phyloP scores from a whole-genome alignment of 2,113 vertebrate species.

The Macrotus californicus region DNA sequence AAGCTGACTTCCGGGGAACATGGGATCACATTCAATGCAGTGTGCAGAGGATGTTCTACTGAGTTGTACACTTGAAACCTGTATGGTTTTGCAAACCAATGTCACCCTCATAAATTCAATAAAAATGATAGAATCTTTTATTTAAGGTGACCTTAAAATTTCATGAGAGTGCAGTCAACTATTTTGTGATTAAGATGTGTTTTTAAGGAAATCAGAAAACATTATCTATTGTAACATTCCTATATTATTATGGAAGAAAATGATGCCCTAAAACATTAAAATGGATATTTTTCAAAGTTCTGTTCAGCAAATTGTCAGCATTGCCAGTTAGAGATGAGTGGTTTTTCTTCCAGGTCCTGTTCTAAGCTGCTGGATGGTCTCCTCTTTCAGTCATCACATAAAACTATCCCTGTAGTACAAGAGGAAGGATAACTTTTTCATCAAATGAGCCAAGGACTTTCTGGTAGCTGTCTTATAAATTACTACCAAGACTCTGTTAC shows the following conservation, averaged over 20 bases:
- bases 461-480: slow-evolving; percentile 35
- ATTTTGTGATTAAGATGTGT: slow-evolving; percentile 49
- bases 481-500: not conserved
- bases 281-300: slow-evolving; percentile 30
- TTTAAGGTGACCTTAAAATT: slow-evolving; percentile 22
- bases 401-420: slow-evolving; percentile 31
- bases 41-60: no score
- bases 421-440: slow-evolving; percentile 43
- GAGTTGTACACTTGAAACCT: no score
- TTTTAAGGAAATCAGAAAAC: slow-evolving; percentile 40
- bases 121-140: not conserved
- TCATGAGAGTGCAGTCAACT: not conserved
- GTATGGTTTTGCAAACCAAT: no score
- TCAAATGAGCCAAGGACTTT: not conserved
- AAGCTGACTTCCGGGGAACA: not conserved
- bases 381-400: slow-evolving; percentile 27
- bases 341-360: slow-evolving; percentile 40
- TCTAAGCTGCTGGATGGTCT: slow-evolving; percentile 33
- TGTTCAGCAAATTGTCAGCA: not conserved
- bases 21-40: not conserved
- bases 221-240: not conserved
- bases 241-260: slow-evolving; percentile 1
- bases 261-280: not conserved
- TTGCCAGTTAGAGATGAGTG: slow-evolving; percentile 7
- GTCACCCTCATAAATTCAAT: no score